phyloP scores from a whole-genome alignment of 1,140 invertebrate species.

The Hylaeus anthracinus region DNA sequence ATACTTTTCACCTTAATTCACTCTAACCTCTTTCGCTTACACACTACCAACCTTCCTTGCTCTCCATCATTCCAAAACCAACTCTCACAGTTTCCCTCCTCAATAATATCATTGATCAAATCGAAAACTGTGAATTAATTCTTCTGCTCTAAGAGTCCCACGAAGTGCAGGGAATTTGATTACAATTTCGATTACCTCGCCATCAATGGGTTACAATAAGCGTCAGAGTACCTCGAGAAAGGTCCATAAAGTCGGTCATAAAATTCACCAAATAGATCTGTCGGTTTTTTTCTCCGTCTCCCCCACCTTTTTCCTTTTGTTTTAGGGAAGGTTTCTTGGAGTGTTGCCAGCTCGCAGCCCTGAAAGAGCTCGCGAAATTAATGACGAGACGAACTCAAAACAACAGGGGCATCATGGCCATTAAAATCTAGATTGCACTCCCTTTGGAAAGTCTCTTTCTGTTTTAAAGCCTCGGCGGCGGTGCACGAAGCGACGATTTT shows the following conservation, averaged over 20 bases:
- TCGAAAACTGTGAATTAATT: too few relatives aligned
- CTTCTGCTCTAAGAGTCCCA: background rate
- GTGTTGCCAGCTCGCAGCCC: constrained; percentile 30
- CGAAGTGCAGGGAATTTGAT: background rate
- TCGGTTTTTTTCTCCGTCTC: background rate
- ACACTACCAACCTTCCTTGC: too few relatives aligned
- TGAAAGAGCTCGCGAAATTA: constrained; percentile 55
- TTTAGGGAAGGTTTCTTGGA: constrained; percentile 23
- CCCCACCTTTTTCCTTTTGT: background rate
- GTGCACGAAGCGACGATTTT: constrained; percentile 42
- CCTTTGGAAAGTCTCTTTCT: constrained; percentile 18
- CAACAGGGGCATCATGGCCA: constrained; percentile 54
- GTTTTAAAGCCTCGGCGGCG: constrained; percentile 42
- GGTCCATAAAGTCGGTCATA: constrained; percentile 37
- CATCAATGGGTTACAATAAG: background rate
- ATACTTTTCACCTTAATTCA: too few relatives aligned
- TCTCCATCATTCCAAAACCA: too few relatives aligned
- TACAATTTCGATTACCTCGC: constrained; percentile 14
- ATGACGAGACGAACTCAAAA: constrained; percentile 59
- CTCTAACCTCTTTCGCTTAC: too few relatives aligned
- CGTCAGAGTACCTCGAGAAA: constrained; percentile 7
- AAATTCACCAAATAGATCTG: constrained; percentile 11
- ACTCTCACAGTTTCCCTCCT: too few relatives aligned
- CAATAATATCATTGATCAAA: too few relatives aligned
- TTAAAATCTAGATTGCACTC: constrained; percentile 49